Percentiles rank a stretch among this genome's conserved stretches.
Conservation (phyloP, 2,888 invertebrate species). For the Cantharis rufa region DNA sequence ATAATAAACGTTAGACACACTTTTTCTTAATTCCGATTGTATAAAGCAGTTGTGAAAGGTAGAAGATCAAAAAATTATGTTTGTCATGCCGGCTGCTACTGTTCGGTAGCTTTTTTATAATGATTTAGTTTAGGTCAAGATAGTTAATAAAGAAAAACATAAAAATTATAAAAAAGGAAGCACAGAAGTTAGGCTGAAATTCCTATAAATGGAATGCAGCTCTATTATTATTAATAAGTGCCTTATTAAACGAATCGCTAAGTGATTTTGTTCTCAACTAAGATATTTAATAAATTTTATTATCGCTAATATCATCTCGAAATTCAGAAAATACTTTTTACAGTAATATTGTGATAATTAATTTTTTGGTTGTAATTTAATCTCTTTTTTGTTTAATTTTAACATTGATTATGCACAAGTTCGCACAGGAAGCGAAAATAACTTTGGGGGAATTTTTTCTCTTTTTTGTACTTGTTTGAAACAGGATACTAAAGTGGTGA, state of each 20-base stretch:
- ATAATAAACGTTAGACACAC: background rate
- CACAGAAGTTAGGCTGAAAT: slow-evolving; percentile 18
- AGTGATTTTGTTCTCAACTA: slow-evolving; percentile 16
- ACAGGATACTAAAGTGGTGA: background rate
- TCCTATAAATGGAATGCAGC: slow-evolving; percentile 21
- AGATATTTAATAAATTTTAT: slow-evolving; percentile 33
- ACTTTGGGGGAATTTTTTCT: background rate
- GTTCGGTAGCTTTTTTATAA: slow-evolving; percentile 24
- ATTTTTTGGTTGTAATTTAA: background rate
- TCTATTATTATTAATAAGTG: slow-evolving; percentile 28
- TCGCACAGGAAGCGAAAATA: background rate
- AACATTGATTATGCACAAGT: background rate
- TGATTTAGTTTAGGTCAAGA: slow-evolving; percentile 23
- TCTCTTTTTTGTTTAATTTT: background rate
- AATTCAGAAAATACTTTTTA: background rate
- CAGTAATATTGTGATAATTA: background rate
- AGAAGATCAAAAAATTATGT: slow-evolving; percentile 21
- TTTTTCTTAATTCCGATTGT: slow-evolving; percentile 7
- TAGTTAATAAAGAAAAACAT: slow-evolving; percentile 20
- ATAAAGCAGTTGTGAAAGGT: slow-evolving; percentile 8
- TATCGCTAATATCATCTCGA: background rate
- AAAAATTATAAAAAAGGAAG: slow-evolving; percentile 18
- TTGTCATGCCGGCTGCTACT: slow-evolving; percentile 33
- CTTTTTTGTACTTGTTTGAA: background rate
- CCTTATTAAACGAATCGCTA: slow-evolving; percentile 23